Evolutionary conservation across 2,797 vertebrate species (phyloP).

Genomic region (Cuniculus paca): DNA sequence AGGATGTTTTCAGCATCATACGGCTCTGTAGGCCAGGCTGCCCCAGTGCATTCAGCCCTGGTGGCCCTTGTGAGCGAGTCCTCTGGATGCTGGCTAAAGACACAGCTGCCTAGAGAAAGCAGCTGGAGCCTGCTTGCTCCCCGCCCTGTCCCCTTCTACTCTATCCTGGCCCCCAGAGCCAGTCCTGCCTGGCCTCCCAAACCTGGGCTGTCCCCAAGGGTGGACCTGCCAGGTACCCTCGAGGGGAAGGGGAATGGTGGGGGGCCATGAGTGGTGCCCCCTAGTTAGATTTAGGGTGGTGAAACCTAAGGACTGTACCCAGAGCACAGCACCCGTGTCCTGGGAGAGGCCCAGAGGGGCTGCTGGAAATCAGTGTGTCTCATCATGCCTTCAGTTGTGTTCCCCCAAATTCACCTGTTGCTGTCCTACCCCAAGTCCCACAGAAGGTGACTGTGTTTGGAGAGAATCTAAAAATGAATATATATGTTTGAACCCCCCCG

Average conservation of each 20-base stretch:
- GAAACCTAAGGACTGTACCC: background rate
- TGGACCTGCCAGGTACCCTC: background rate
- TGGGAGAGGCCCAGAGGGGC: background rate
- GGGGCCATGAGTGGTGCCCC: background rate
- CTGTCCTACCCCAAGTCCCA: background rate
- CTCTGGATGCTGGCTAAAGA: background rate
- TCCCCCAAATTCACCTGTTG: background rate
- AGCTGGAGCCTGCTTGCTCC: background rate
- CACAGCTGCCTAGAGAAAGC: background rate
- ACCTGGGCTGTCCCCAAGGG: background rate
- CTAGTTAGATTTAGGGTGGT: background rate
- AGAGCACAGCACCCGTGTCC: background rate
- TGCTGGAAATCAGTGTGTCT: background rate
- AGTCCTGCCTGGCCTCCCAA: background rate
- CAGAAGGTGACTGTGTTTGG: background rate
- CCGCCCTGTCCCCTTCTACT: background rate
- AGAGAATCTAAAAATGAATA: background rate
- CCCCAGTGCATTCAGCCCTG: background rate
- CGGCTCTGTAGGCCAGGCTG: background rate
- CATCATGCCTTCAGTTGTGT: background rate
- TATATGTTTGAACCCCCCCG: background rate
- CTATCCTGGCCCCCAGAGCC: background rate
- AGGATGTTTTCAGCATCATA: rapidly evolving
- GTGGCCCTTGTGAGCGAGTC: background rate
- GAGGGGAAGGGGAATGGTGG: background rate